Base-by-base conservation (phyloP, 30 jellyfish, hydroid and myxozoan genomes). In the Cassiopea andromeda region DNA sequence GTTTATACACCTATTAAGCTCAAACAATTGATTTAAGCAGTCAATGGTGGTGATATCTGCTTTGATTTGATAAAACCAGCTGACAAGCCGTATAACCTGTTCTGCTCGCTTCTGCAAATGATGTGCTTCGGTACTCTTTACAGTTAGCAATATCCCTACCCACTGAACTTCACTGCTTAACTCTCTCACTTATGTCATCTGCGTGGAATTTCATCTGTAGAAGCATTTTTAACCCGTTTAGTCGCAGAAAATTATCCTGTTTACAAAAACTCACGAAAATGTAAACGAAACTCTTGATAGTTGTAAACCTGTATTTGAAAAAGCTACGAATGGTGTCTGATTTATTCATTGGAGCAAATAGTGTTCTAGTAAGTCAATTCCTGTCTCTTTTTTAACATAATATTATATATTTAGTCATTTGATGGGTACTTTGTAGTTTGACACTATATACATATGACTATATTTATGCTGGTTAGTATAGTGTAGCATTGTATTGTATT, bases 1-100 rank as follows among this genome's bases (percentile, higher is more conserved):
- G 73, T 5, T 13, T 64, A 64, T 5, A 64, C 73, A 64, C 43
- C 15, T 2, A 70, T 6, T 19, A 38, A 19, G n/a, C 27, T 70
- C 27, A 43, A 70, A 70, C 79, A 70, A 70, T 70, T 19, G 79
- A 70, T 70, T 27, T 19, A 43, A 70, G 79, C 15, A 70, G 18
- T 27, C 79, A 19, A 14, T 19, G 79, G 79, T 43, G 16, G 5
- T 12, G 38, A 12, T 16, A 43, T 6, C 16, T 70, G 79, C n/a
- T 43, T 70, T 43, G 57, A 70, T 18, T 6, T 12, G 17, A 70
- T 18, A 70, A 14, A 43, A 70, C 79, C 50, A 1, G 79, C 15
- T 18, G 54, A 70, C n/a, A 8, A 18, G 5, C 16, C 12, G 54
- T 4, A 18, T 2, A 2, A 70, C 79, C 79, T 70, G 79, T 54